Conservation (phyloP, 1,140 invertebrate genomes). For the Trichomalopsis sarcophagae region DNA sequence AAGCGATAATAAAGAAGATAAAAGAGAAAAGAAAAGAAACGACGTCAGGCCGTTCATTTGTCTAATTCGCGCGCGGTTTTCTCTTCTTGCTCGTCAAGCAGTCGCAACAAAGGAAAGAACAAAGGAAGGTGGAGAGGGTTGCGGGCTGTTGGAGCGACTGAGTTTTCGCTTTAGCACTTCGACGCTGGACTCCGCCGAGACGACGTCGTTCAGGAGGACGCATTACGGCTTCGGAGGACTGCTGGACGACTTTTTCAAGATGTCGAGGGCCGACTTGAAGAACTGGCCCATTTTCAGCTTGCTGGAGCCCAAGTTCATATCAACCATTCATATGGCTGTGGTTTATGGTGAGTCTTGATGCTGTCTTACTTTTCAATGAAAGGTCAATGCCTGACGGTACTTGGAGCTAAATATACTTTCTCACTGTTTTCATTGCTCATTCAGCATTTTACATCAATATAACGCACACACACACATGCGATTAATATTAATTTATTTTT, state of each 20-base stretch:
- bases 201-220: neutral
- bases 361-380: neutral
- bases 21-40: too few relatives aligned
- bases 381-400: too few relatives aligned
- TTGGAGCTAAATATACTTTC: too few relatives aligned
- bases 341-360: slow-evolving; percentile 76
- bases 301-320: slow-evolving; percentile 75
- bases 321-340: slow-evolving; percentile 76
- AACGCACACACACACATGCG: too few relatives aligned
- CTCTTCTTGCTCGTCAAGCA: neutral
- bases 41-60: neutral
- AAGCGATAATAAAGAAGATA: neutral
- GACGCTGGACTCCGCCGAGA: neutral
- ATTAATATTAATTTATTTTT: too few relatives aligned
- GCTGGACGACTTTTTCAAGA: slow-evolving; percentile 45
- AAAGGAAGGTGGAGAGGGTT: neutral
- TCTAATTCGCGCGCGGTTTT: neutral
- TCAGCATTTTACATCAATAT: too few relatives aligned
- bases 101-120: neutral
- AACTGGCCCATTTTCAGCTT: slow-evolving; percentile 81
- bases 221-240: neutral
- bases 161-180: neutral
- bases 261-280: slow-evolving; percentile 72
- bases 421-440: too few relatives aligned
- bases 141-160: neutral